phyloP scores from a whole-genome alignment of 2,113 vertebrate species.

The Saiga tatarica region DNA sequence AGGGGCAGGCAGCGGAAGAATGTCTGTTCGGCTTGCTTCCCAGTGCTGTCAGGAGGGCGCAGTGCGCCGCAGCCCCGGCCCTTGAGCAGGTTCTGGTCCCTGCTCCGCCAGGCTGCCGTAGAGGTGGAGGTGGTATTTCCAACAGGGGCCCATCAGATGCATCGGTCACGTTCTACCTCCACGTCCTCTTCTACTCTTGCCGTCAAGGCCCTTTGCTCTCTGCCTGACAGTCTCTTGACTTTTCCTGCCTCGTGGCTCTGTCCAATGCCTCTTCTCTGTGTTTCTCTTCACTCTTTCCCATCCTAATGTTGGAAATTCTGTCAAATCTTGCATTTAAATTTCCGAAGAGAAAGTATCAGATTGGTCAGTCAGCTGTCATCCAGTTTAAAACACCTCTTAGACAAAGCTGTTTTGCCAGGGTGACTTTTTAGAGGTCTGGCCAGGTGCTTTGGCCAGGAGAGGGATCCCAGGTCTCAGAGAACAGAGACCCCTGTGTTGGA shows the following conservation, averaged over 20 bases:
- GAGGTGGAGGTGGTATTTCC: background rate
- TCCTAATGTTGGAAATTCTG: background rate
- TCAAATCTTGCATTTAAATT: background rate
- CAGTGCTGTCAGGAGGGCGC: background rate
- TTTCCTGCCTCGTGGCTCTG: background rate
- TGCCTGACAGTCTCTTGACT: background rate
- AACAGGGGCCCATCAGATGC: background rate
- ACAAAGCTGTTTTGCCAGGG: background rate
- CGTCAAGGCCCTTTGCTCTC: background rate
- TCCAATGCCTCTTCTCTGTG: background rate
- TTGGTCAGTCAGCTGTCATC: background rate
- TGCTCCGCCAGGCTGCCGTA: background rate
- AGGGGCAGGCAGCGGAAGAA: background rate
- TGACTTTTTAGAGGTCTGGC: background rate
- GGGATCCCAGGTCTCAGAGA: background rate
- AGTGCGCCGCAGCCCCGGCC: background rate
- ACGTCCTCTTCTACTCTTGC: background rate
- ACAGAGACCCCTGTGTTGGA: background rate
- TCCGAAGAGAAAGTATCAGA: background rate
- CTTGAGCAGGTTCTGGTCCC: background rate
- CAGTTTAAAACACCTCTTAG: background rate
- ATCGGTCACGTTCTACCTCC: background rate
- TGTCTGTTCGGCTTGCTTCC: background rate
- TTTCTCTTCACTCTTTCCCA: background rate
- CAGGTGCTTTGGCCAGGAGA: background rate